Percentiles rank a stretch among this genome's conserved stretches.
These are phyloP conservation scores for Salvelinus namaycush DNA, from an alignment of 2,113 vertebrate genomes.

Conservation along the genomic window DNA sequence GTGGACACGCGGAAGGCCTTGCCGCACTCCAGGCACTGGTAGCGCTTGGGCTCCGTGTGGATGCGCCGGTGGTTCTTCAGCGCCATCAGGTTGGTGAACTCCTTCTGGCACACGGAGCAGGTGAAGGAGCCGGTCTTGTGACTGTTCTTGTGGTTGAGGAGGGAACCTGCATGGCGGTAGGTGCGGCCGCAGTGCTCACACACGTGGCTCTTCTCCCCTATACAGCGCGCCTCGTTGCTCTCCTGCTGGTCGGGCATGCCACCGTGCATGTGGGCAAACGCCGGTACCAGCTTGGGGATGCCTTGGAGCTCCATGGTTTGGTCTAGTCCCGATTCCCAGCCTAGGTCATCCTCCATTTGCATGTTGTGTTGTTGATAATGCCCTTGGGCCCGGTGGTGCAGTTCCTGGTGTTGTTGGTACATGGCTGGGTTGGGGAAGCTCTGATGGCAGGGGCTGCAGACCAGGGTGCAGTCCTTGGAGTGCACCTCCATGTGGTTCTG, in stretches of 20 bases:
- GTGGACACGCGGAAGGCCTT: constrained; percentile 80
- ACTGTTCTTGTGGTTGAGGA: constrained; percentile 81
- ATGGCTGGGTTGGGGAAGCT: constrained; percentile 73
- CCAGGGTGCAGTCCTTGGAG: constrained; percentile 69
- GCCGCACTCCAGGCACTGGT: constrained; percentile 83
- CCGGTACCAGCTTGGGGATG: constrained; percentile 47
- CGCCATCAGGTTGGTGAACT: constrained; percentile 79
- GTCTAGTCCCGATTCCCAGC: constrained; percentile 63
- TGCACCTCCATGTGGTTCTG: constrained; percentile 77
- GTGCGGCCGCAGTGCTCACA: constrained; percentile 79
- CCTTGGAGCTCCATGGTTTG: constrained; percentile 53
- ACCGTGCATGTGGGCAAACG: constrained; percentile 50
- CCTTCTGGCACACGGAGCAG: constrained; percentile 76
- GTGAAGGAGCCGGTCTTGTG: constrained; percentile 76
- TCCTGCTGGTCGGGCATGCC: constrained; percentile 30
- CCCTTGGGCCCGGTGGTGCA: constrained; percentile 60
- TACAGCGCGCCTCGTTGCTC: background rate
- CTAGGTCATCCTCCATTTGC: constrained; percentile 25
- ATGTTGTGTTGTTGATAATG: constrained; percentile 32
- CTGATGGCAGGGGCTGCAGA: constrained; percentile 78
- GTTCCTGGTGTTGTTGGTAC: constrained; percentile 77
- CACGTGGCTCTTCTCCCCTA: constrained; percentile 69
- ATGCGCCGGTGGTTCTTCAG: constrained; percentile 80
- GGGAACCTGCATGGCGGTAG: constrained; percentile 75
- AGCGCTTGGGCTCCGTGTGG: constrained; percentile 83